Evolutionary conservation across 2,888 invertebrate species (phyloP), one percentile per base, ranked within the genome.

Genomic region (Aphodius sticticus): DNA sequence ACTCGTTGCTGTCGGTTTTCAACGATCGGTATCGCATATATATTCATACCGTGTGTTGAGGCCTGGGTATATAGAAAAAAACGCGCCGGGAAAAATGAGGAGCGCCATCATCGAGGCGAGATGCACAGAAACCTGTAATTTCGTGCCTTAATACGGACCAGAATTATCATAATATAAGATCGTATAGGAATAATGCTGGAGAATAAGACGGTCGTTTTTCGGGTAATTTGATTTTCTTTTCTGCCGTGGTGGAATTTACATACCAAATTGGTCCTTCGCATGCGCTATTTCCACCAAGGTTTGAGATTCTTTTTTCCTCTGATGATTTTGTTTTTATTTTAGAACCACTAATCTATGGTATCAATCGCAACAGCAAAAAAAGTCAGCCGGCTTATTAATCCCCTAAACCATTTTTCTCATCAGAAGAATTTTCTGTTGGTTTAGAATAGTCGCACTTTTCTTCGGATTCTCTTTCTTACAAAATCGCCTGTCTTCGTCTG

Each of bases 41-140:
- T 53, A 53, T 53, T 53, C 53, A 53, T 53, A 53, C 53, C 53
- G 53, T 53, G 53, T 53, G 12, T 53, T 5, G 53, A 53, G 53
- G 53, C 53, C 1, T 53, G 53, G 53, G 12, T 12, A 53, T 6
- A 38, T 9, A 53, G 9, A 53, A 53, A 53, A 53, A 53, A 53
- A 53, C 53, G 53, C 53, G 53, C 53, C 53, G 53, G 53, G 12
- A 53, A 53, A 53, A 12, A 53, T 53, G 53, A 53, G 53, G 53
- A 53, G 53, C 53, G 53, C 53, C 53, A 53, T 53, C 53, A 5
- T 9, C 9, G 9, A 53, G 53, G 53, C 53, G 53, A 53, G 53
- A 53, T 53, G 53, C 53, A 53, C 53, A 53, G 53, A 53, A 53
- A 53, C 53, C 53, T 53, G 53, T 53, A 53, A 53, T 53, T 53